Evolutionary conservation across 2,113 vertebrate species (phyloP).

Genomic region (Butastur rufipennis): DNA sequence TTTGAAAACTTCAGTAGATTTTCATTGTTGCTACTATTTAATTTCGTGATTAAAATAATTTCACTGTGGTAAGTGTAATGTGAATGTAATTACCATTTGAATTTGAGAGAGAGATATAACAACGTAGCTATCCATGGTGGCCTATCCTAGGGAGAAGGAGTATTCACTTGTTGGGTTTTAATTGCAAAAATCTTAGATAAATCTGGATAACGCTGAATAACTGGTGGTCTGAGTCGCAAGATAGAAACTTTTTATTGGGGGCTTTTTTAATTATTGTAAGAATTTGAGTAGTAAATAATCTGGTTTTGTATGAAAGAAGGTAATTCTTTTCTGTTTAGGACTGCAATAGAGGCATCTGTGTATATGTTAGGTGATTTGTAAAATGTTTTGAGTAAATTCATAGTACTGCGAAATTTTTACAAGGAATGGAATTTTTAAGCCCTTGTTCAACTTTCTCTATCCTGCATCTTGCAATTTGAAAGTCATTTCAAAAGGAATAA

Average conservation of each 20-base stretch:
- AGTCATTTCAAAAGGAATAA: background rate
- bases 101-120: background rate
- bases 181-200: background rate
- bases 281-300: background rate
- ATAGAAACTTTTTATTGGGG: background rate
- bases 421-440: background rate
- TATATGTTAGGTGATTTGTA: background rate
- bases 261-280: rapidly evolving
- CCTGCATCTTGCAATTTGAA: background rate
- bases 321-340: background rate
- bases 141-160: background rate
- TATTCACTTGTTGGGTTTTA: background rate
- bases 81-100: background rate
- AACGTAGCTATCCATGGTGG: background rate
- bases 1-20: background rate
- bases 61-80: background rate
- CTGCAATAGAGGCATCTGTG: background rate
- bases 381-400: background rate
- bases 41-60: background rate
- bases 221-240: background rate
- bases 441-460: background rate
- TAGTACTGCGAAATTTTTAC: background rate
- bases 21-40: background rate
- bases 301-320: background rate
- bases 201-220: background rate